phyloP scores from a whole-genome alignment of 2,888 invertebrate genomes.

The Nemoura dubitans region DNA sequence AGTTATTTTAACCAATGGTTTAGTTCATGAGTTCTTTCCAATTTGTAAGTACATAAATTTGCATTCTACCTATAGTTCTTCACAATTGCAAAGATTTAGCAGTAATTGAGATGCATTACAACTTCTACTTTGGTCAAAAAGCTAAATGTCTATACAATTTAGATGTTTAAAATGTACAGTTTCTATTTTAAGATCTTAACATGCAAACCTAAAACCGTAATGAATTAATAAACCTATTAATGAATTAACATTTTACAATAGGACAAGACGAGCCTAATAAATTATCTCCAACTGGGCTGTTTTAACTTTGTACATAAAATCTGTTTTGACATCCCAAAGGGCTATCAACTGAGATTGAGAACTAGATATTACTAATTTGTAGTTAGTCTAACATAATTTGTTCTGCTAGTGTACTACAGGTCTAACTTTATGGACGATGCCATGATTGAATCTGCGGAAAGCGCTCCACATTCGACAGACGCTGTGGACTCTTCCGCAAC shows the following conservation, averaged over 20 bases:
- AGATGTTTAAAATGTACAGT: background rate
- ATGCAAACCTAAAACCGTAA: background rate
- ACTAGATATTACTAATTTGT: background rate
- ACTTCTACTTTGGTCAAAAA: too few relatives aligned
- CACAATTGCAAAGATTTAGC: too few relatives aligned
- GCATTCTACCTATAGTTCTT: background rate
- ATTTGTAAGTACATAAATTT: slow-evolving; percentile 66
- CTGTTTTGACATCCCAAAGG: background rate
- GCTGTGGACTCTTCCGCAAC: slow-evolving; percentile 40
- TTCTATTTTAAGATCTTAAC: slow-evolving; percentile 9
- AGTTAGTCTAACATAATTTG: background rate
- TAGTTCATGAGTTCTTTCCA: slow-evolving; percentile 68
- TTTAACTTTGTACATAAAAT: too few relatives aligned
- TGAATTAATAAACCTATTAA: background rate
- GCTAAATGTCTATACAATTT: too few relatives aligned
- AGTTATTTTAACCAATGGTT: slow-evolving; percentile 78
- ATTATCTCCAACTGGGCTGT: background rate
- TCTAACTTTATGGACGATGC: slow-evolving; percentile 59
- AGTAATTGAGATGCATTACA: too few relatives aligned
- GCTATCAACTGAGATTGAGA: background rate
- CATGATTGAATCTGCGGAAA: slow-evolving; percentile 45
- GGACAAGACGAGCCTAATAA: background rate
- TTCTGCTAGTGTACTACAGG: slow-evolving; percentile 64
- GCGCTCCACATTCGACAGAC: slow-evolving; percentile 52
- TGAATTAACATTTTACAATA: background rate